A percentile compares a stretch with the other conserved stretches of the same genome.
Evolutionary conservation across 1,140 invertebrate genomes (phyloP).

Genomic region (Plutomurus gul): DNA sequence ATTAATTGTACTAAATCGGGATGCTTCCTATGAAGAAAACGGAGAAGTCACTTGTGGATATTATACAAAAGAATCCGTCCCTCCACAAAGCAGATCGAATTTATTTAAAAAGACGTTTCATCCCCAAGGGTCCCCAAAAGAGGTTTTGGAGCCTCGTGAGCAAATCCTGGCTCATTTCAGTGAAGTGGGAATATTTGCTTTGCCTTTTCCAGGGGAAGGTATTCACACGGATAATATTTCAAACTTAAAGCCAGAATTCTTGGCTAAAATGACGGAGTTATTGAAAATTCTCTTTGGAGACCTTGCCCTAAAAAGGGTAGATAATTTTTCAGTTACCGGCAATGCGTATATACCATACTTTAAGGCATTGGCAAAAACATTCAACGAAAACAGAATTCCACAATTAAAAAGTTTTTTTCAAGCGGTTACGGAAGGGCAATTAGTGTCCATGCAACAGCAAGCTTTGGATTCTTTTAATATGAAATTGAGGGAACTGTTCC

Average conservation of each 20-base stretch:
- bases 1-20: not conserved
- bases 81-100: not conserved
- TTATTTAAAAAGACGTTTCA: not conserved
- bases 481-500: not conserved
- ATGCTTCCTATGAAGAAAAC: not conserved
- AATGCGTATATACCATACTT: not conserved
- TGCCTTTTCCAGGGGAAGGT: not conserved
- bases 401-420: not conserved
- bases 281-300: not conserved
- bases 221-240: not conserved
- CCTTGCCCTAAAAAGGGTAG: not conserved
- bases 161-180: not conserved
- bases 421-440: not conserved
- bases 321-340: not conserved
- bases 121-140: not conserved
- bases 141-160: not conserved
- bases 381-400: not conserved
- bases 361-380: not conserved
- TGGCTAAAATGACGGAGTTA: not conserved
- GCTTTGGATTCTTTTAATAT: not conserved
- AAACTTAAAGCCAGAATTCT: not conserved
- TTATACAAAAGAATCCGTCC: not conserved
- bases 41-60: not conserved
- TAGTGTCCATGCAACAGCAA: not conserved
- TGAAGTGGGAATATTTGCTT: not conserved